phyloP scores from a whole-genome alignment of 2,888 invertebrate species.

The Zaprionus obscuricornis region DNA sequence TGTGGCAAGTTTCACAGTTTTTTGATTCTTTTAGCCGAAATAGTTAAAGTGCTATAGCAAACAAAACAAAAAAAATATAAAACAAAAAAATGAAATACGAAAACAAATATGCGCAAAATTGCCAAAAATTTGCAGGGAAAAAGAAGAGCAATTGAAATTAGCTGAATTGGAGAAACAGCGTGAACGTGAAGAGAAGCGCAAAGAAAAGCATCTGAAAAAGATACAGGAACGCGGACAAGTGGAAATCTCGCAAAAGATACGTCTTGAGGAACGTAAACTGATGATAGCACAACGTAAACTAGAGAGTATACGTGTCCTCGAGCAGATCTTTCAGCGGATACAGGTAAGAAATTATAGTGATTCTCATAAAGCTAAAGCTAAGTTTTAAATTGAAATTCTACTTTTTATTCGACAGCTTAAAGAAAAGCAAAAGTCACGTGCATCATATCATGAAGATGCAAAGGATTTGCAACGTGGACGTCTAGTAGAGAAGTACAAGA shows the following conservation, averaged over 20 bases:
- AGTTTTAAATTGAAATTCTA: not conserved
- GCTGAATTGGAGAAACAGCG: slow-evolving; percentile 84
- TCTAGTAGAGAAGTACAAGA: slow-evolving; percentile 82
- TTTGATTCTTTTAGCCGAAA: slow-evolving; percentile 68
- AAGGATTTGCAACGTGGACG: slow-evolving; percentile 75
- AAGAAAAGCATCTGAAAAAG: slow-evolving; percentile 90
- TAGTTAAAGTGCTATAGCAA: slow-evolving; percentile 57
- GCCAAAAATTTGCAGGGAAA: slow-evolving; percentile 84
- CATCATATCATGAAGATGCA: slow-evolving; percentile 45
- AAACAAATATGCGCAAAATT: slow-evolving; percentile 52
- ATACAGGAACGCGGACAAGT: slow-evolving; percentile 91
- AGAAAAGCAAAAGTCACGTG: slow-evolving; percentile 52
- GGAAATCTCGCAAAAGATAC: slow-evolving; percentile 92
- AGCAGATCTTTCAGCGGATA: slow-evolving; percentile 93
- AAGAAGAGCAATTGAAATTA: slow-evolving; percentile 84
- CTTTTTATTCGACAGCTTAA: slow-evolving; percentile 59
- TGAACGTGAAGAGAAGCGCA: slow-evolving; percentile 90
- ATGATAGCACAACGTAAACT: slow-evolving; percentile 93
- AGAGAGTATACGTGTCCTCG: slow-evolving; percentile 94
- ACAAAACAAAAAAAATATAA: slow-evolving; percentile 28
- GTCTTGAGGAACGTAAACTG: slow-evolving; percentile 92
- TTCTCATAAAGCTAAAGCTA: too few relatives aligned
- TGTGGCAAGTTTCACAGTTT: slow-evolving; percentile 50
- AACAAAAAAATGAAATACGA: slow-evolving; percentile 13
- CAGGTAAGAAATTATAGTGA: slow-evolving; percentile 91